These are phyloP conservation scores for Macrobrachium rosenbergii DNA, from an alignment of 1,140 invertebrate genomes.

Conservation along the genomic window DNA sequence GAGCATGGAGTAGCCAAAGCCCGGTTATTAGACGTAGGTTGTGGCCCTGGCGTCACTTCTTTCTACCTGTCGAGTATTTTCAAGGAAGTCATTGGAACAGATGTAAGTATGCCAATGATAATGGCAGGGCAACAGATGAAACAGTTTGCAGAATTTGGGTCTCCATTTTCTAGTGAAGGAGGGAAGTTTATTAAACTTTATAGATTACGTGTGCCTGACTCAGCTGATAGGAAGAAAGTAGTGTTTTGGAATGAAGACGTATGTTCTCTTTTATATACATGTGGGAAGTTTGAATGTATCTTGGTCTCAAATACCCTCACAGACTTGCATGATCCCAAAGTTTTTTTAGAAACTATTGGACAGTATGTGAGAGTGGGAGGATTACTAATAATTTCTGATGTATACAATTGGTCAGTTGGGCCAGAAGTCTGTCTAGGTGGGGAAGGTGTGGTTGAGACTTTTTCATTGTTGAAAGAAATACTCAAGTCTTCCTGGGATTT, in stretches of 20 bases:
- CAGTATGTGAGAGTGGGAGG: constrained; percentile 22
- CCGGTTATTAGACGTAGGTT: constrained; percentile 54
- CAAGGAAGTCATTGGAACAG: constrained; percentile 48
- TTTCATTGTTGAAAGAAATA: constrained; percentile 35
- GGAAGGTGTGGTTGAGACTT: constrained; percentile 34
- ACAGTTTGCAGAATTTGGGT: constrained; percentile 48
- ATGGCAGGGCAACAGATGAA: constrained; percentile 48
- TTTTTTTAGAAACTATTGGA: constrained; percentile 47
- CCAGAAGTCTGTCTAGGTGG: constrained; percentile 55
- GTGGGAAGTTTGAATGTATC: constrained; percentile 52
- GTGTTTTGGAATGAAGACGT: constrained; percentile 53
- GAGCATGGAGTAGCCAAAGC: constrained; percentile 9
- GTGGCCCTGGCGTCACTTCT: constrained; percentile 39
- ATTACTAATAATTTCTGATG: constrained; percentile 51
- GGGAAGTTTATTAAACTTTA: constrained; percentile 51
- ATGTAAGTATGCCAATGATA: constrained; percentile 53
- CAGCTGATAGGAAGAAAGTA: constrained; percentile 35
- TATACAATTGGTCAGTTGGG: constrained; percentile 51
- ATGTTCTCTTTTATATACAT: constrained; percentile 34
- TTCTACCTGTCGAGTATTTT: constrained; percentile 53
- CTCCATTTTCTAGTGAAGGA: constrained; percentile 52
- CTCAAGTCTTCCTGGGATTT: constrained; percentile 40
- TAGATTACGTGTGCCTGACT: constrained; percentile 37
- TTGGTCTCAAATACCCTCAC: constrained; percentile 54
- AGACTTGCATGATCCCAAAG: constrained; percentile 47